Conservation (phyloP, 2,113 vertebrate species). For the Geococcyx californianus region DNA sequence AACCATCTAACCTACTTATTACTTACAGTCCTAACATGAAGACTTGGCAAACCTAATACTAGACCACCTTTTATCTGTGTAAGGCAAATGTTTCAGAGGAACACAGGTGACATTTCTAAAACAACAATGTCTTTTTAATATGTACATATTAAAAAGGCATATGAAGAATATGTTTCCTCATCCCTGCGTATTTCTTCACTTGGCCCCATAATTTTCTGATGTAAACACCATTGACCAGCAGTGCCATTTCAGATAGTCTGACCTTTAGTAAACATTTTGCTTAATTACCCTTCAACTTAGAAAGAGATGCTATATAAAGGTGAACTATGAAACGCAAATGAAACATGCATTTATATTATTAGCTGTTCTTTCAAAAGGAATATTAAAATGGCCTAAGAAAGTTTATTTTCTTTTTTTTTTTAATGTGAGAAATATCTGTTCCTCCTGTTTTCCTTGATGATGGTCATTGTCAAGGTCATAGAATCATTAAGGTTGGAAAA, state of each 20-base stretch:
- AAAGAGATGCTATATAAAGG: neutral
- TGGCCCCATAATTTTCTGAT: neutral
- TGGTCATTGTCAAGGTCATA: neutral
- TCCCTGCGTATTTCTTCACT: neutral
- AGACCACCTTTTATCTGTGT: neutral
- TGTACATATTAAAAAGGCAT: neutral
- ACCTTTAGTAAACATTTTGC: neutral
- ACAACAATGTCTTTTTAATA: neutral
- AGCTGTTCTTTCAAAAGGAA: neutral
- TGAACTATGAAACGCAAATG: neutral
- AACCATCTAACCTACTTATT: neutral
- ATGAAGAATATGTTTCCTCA: neutral
- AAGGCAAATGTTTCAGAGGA: neutral
- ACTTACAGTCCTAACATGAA: neutral
- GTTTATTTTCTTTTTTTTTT: neutral
- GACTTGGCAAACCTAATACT: neutral
- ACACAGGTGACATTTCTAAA: neutral
- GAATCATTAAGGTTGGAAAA: too few relatives aligned
- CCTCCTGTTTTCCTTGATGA: neutral
- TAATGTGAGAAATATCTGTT: neutral
- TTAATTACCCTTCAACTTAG: neutral
- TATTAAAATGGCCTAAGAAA: neutral
- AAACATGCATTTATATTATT: neutral
- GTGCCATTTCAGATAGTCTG: neutral
- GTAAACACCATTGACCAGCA: neutral